Evolutionary conservation across 2,797 vertebrate genomes (phyloP), one percentile per base, ranked within the genome.

Genomic region (Poecilia gillii): DNA sequence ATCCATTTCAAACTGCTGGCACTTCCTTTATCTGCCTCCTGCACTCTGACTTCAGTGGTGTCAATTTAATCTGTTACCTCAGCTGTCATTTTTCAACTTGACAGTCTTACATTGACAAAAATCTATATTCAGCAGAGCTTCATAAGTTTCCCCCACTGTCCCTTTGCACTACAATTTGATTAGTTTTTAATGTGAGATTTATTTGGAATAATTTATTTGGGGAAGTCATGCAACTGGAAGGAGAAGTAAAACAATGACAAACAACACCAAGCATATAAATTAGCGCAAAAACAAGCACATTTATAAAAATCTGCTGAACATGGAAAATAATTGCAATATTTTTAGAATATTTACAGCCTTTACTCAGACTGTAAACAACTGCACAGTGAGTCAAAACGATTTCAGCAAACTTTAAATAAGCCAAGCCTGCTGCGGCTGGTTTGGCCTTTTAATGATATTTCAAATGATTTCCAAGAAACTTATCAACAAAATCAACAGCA

Each of bases 1-100:
- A 72, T 28, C 16, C 76, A 77, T 66, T 43, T 85, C 59, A 78
- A 25, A 81, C 70, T 76, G 11, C 45, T 49, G 33, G 4, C 36
- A 28, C 36, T n/a, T 57, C 36, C 49, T 57, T 73, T 13, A 73
- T 51, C 47, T 23, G 20, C 23, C 46, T 51, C 28, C 23, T 66
- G 64, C 33, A 74, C 85, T 51, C 28, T 39, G 3, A 41, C 31
- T 72, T 62, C 79, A 43, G 14, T 53, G 57, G 70, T 36, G 11
- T 43, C 57, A 71, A 25, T 47, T 47, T 41, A 28, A 1, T 85
- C 20, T 66, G 51, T 47, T 80, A 5, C 72, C 51, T 81, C 1
- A 64, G 20, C 1, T 41, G 8, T 41, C 23, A 43, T 25, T 39
- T 66, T 39, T 41, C 20, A 39, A 23, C 25, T 41, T 36, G 20